phyloP scores from a whole-genome alignment of 2,797 vertebrate genomes.

The Ammospiza maritima region DNA sequence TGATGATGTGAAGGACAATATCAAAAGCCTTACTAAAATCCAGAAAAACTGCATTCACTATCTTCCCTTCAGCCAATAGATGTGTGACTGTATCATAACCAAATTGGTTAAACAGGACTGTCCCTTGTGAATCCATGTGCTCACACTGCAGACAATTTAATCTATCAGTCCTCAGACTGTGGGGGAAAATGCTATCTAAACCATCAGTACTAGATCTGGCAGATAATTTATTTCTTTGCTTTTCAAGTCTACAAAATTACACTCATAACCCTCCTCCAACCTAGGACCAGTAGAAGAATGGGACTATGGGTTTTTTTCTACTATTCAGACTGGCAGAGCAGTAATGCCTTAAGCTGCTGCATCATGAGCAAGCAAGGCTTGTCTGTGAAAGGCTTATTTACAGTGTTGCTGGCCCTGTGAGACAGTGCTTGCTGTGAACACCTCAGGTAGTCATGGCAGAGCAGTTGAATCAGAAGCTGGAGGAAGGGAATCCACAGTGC shows the following conservation, averaged over 20 bases:
- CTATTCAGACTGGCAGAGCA: neutral
- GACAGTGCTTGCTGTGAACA: neutral
- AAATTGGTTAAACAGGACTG: neutral
- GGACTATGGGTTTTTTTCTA: neutral
- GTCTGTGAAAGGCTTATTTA: neutral
- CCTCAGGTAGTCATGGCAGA: neutral
- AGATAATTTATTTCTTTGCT: neutral
- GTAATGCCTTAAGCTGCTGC: neutral
- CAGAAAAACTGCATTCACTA: neutral
- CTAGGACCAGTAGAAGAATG: neutral
- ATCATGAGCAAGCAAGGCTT: neutral
- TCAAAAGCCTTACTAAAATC: neutral
- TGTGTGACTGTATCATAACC: neutral
- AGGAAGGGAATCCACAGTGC: neutral
- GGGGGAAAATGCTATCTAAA: neutral
- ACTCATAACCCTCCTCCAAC: neutral
- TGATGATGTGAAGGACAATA: neutral
- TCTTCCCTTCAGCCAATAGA: neutral
- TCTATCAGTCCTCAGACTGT: neutral
- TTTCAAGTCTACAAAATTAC: neutral
- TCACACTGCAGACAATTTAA: neutral
- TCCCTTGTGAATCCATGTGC: neutral
- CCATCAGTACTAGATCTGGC: neutral
- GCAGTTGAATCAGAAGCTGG: neutral
- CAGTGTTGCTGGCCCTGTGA: neutral